phyloP scores from a whole-genome alignment of 2,113 vertebrate genomes.

The Tragelaphus scriptus region DNA sequence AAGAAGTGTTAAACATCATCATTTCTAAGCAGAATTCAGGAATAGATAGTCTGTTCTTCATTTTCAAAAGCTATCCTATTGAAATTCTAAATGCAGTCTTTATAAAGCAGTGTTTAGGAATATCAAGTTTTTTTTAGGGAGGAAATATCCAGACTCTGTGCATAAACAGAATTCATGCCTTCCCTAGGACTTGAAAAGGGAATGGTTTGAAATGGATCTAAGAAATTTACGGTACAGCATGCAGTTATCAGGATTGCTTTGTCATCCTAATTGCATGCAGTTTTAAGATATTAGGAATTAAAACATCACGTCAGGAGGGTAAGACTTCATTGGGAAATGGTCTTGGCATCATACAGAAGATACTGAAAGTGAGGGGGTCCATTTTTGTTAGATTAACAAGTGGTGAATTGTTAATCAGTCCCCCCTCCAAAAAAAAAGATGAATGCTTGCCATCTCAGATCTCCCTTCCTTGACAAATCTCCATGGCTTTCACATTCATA shows the following conservation, averaged over 20 bases:
- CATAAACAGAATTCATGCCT: not conserved
- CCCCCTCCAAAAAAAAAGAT: not conserved
- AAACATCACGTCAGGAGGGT: not conserved
- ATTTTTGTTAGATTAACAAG: not conserved
- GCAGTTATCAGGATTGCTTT: constrained; percentile 15
- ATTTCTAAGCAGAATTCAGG: constrained; percentile 11
- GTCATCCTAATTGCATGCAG: not conserved
- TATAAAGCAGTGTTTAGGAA: constrained; percentile 23
- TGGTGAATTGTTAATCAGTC: not conserved
- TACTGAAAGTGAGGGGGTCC: not conserved
- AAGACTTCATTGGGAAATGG: constrained; percentile 26
- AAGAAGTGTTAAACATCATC: not conserved
- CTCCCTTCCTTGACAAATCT: not conserved
- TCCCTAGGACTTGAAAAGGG: constrained; percentile 10
- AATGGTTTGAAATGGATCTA: constrained; percentile 46
- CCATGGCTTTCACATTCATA: not conserved
- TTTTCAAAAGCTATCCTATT: constrained; percentile 29
- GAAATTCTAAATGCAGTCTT: constrained; percentile 37
- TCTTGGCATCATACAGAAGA: constrained; percentile 37
- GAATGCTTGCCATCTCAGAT: not conserved
- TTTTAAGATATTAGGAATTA: constrained; percentile 45
- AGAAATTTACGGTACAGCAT: not conserved
- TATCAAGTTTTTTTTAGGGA: constrained; percentile 12
- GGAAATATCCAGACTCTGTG: constrained; percentile 25
- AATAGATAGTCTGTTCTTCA: constrained; percentile 6